Conservation (phyloP, 92 coral and sea anemone genomes). For the Ricordea florida region DNA sequence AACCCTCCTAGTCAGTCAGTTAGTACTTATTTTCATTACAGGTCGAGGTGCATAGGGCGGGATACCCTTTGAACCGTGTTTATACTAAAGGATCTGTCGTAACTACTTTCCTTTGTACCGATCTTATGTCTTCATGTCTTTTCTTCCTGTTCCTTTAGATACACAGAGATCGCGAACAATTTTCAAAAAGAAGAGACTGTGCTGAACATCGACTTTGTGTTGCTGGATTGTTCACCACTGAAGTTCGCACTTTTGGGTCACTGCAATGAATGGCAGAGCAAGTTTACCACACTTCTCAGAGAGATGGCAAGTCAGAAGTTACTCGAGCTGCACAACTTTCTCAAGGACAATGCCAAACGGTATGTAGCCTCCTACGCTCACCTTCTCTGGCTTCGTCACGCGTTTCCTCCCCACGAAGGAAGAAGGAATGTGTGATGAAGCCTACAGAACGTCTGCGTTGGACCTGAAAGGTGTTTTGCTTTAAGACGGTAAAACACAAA, state of each 20-base stretch:
- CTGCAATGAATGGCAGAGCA: slow-evolving; percentile 99
- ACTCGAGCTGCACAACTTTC: slow-evolving; percentile 83
- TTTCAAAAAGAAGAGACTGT: slow-evolving; percentile 99
- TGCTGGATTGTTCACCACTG: slow-evolving; percentile 94
- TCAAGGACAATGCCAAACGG: slow-evolving; percentile 91
- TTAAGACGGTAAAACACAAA: too few species aligned
- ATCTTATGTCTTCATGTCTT: not conserved
- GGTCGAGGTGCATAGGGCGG: too few species aligned
- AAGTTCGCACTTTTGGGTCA: slow-evolving; percentile 95
- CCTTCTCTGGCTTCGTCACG: too few species aligned
- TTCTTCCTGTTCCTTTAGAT: slow-evolving; percentile 37
- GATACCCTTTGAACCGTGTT: too few species aligned
- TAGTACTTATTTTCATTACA: too few species aligned
- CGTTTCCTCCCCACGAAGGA: too few species aligned
- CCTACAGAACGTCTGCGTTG: too few species aligned
- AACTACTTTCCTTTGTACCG: not conserved
- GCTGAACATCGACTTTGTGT: slow-evolving; percentile 94
- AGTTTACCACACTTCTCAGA: slow-evolving; percentile 95
- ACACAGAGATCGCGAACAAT: slow-evolving; percentile 97
- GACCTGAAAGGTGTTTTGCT: too few species aligned
- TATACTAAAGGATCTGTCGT: too few species aligned
- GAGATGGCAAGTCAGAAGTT: slow-evolving; percentile 99
- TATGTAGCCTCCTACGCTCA: slow-evolving; percentile 24
- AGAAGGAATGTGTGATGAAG: too few species aligned
- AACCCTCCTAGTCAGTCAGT: too few species aligned